Base-by-base conservation (phyloP, 2,888 invertebrate species). In the Panopea generosa region DNA sequence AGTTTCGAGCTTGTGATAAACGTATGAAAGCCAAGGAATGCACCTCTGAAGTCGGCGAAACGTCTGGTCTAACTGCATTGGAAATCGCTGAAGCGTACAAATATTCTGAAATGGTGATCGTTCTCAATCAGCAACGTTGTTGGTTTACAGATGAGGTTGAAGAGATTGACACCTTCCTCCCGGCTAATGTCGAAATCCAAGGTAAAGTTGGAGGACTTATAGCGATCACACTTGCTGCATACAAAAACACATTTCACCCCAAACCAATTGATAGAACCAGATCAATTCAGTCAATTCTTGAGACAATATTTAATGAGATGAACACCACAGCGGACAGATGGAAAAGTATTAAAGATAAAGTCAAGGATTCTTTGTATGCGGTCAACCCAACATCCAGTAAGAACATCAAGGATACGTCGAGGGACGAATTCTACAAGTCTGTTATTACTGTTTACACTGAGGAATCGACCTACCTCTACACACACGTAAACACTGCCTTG, bases 211-310 rank as follows among this genome's bases (percentile, higher is more conserved):
- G 60, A 18, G 62, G 76, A 9, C 50, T 84, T 24, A 18, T 84
- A 29, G 24, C 68, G 1, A 49, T 84, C 2, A 77, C 82, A 11
- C 29, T 84, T 9, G 82, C 82, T 4, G 77, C 79, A 0, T 84
- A 82, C 68, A 84, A 79, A 50, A 53, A 70, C 3, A 65, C 82
- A 0, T 82, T 84, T 38, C 77, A 82, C 47, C 82, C 82, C 9
- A n/a, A 16, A 11, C 20, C n/a, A 0, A 60, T 82, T 14, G 71
- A 79, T 49, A 57, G 60, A 26, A 72, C 62, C 11, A 75, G 68
- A 33, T 59, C 75, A 6, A 45, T 80, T 14, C n/a, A 62, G 9
- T 49, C 26, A 14, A 26, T 84, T 4, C 61, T 84, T 4, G 33
- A 59, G 7, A 69, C 79, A 18, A 71, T 82, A 14, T 84, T 75